Evolutionary conservation across 1,140 invertebrate species (phyloP).

Genomic region (Lamellibrachia luymesi): DNA sequence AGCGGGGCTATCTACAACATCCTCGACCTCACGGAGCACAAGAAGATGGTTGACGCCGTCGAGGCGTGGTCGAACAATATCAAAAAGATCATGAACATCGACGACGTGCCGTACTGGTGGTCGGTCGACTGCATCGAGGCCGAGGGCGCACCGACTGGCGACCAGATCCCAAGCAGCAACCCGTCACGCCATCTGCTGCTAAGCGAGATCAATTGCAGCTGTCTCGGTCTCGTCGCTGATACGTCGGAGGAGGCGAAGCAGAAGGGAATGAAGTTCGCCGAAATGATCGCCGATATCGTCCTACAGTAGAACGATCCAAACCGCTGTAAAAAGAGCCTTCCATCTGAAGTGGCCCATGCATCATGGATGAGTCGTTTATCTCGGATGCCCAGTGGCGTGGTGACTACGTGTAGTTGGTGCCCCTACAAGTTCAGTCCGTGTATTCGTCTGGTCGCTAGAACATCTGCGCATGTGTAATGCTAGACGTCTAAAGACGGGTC

Average conservation of each 20-base stretch:
- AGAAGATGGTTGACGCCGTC: slow-evolving; percentile 25
- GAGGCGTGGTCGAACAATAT: slow-evolving; percentile 21
- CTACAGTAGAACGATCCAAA: not conserved
- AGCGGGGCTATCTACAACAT: slow-evolving; percentile 27
- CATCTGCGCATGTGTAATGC: not conserved
- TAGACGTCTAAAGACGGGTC: not conserved
- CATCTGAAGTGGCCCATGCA: not conserved
- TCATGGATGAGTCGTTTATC: not conserved
- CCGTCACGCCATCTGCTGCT: slow-evolving; percentile 24
- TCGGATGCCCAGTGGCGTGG: not conserved
- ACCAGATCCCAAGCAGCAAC: slow-evolving; percentile 24
- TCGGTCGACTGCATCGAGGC: slow-evolving; percentile 30
- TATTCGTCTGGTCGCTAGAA: not conserved
- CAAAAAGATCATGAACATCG: slow-evolving; percentile 25
- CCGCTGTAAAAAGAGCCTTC: not conserved
- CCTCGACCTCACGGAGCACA: slow-evolving; percentile 23
- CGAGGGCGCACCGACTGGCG: slow-evolving; percentile 4
- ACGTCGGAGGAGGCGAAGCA: slow-evolving; percentile 28
- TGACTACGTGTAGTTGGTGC: not conserved
- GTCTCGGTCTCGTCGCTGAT: slow-evolving; percentile 28
- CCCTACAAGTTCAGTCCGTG: not conserved
- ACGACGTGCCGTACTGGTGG: slow-evolving; percentile 30
- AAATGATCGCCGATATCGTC: slow-evolving; percentile 26
- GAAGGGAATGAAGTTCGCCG: slow-evolving; percentile 27
- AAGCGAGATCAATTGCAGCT: slow-evolving; percentile 28